Conservation (phyloP, 2,888 invertebrate genomes). For the Pediacus dermestoides region DNA sequence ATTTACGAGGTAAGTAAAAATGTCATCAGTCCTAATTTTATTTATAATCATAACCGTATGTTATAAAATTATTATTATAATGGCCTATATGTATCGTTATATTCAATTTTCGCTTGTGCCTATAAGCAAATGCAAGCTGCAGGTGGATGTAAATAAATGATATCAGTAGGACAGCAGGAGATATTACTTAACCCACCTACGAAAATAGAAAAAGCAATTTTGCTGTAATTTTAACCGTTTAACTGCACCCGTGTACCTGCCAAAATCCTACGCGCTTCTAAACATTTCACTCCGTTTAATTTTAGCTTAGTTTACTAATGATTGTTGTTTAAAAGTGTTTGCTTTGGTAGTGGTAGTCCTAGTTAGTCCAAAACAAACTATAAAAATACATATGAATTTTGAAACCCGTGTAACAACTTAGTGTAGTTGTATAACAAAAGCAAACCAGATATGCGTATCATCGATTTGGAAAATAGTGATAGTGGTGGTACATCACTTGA, state of each 20-base stretch:
- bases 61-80: too few relatives aligned
- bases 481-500: conserved; percentile 3
- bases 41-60: too few relatives aligned
- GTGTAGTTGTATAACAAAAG: too few relatives aligned
- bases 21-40: background rate
- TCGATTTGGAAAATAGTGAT: conserved; percentile 11
- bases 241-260: conserved; percentile 19
- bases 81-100: background rate
- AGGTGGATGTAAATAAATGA: background rate
- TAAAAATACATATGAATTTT: too few relatives aligned
- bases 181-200: conserved; percentile 1
- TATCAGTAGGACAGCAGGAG: background rate
- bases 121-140: background rate
- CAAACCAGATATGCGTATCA: conserved; percentile 19
- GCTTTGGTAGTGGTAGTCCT: too few relatives aligned
- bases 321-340: conserved; percentile 14
- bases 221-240: conserved; percentile 3
- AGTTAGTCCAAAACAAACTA: too few relatives aligned
- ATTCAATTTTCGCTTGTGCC: background rate
- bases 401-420: too few relatives aligned
- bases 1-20: conserved; percentile 40
- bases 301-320: conserved; percentile 27
- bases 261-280: conserved; percentile 28
- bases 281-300: conserved; percentile 19
- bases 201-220: conserved; percentile 7